These are phyloP conservation scores for Danio choprae DNA, from an alignment of 2,797 vertebrate genomes.

Conservation along the genomic window DNA sequence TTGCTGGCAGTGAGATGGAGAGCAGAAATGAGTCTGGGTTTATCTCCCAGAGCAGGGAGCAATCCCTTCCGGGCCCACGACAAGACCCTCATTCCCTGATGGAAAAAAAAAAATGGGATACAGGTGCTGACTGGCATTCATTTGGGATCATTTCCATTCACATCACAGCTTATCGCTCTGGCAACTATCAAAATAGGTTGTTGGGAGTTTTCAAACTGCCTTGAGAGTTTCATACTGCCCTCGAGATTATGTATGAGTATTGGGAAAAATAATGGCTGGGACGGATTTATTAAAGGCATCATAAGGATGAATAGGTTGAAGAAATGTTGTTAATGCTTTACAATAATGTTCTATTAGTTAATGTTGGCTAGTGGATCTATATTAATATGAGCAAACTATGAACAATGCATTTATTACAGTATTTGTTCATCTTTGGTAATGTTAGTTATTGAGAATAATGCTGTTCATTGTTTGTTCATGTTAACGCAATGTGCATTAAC, in stretches of 20 bases:
- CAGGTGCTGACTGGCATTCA: constrained; percentile 29
- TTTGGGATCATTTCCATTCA: constrained; percentile 32
- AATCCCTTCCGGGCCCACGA: background rate
- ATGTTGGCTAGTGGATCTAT: too few species aligned
- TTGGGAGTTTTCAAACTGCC: background rate
- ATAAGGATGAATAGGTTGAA: too few species aligned
- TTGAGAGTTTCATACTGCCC: background rate
- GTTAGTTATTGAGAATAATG: too few species aligned
- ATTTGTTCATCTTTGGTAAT: too few species aligned
- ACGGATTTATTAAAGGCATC: background rate
- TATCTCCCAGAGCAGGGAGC: constrained; percentile 48
- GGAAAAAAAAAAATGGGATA: constrained; percentile 9
- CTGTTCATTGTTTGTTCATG: too few species aligned
- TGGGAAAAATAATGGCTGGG: background rate
- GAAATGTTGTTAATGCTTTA: too few species aligned
- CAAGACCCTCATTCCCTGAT: constrained; percentile 1
- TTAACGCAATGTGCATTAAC: too few species aligned
- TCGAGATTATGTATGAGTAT: background rate
- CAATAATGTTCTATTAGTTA: too few species aligned
- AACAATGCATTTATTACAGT: too few species aligned
- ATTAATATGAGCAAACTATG: too few species aligned
- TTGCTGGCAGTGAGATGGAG: constrained; percentile 28
- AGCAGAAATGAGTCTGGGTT: constrained; percentile 55
- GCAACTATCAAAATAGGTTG: background rate
- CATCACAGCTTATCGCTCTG: background rate